Base-by-base conservation (phyloP, 2,113 vertebrate genomes). In the Ammodytes dubius region DNA sequence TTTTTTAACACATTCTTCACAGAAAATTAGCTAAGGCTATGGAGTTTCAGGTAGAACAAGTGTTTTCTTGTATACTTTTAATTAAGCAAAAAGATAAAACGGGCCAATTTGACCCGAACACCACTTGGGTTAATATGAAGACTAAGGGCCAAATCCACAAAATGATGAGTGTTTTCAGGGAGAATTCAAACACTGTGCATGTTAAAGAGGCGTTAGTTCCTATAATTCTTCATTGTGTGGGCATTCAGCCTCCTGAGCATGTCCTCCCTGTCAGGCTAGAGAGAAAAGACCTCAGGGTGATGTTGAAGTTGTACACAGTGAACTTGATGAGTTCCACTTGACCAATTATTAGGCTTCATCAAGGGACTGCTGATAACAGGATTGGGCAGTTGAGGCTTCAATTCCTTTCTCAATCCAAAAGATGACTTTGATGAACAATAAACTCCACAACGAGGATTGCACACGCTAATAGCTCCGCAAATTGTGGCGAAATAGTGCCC, bases 171-270 rank as follows among this genome's bases (percentile, higher is more conserved):
- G 45, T 13, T 49, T 49, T 13, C 13, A 37, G 4, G 10, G 64
- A 4, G 27, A 17, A 50, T 7, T 7, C 45, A 49, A 35, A 9
- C 64, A 67, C 13, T 46, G 10, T 35, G n/a, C 19, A 9, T 87
- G 91, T 89, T 91, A 89, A 92, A 70, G 81, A 93, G 89, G 63
- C 84, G 75, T 83, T 76, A 93, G 83, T 70, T 83, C 81, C 86
- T 87, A 75, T 92, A 87, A 87, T 57, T 92, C 74, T 92, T 70
- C 84, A 63, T 15, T 91, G 83, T 90, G 46, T 42, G 37, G 40
- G 79, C 88, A 92, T 40, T 82, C 64, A 89, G 87, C 73, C 81
- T 91, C 57, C 81, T 58, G 37, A 57, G 42, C 50, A 67, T 9
- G 19, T 56, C 19, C 65, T 79, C 81, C 35, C 50, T 53, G 53